Evolutionary conservation across 2,888 invertebrate species (phyloP).

Genomic region (Harpalus rubripes): DNA sequence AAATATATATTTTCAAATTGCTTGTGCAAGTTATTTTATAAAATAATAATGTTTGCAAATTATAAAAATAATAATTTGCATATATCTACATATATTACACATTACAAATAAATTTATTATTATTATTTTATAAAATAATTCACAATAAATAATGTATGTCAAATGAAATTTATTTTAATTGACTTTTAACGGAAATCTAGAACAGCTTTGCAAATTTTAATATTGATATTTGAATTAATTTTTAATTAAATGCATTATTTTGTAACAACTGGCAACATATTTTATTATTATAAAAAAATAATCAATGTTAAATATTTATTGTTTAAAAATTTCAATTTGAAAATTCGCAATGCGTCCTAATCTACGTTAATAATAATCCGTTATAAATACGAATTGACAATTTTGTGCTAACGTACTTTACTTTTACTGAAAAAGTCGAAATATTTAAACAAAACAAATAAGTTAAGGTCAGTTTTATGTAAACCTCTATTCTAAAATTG

Average conservation of each 20-base stretch:
- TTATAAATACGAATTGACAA: constrained; percentile 55
- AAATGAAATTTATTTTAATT: constrained; percentile 35
- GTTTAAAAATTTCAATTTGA: constrained; percentile 1
- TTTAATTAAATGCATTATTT: constrained; percentile 7
- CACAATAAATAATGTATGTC: constrained; percentile 2
- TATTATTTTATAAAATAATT: constrained; percentile 48
- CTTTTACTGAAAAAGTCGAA: constrained; percentile 45
- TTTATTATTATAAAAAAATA: constrained; percentile 10
- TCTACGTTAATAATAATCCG: constrained; percentile 6
- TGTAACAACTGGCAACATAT: background rate
- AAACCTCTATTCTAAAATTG: constrained; percentile 54
- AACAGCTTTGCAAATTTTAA: background rate
- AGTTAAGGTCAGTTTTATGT: constrained; percentile 47
- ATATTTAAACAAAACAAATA: constrained; percentile 48
- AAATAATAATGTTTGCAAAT: constrained; percentile 33
- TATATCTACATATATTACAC: constrained; percentile 33
- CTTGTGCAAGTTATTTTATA: constrained; percentile 22
- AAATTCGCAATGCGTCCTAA: background rate
- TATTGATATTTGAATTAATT: constrained; percentile 10
- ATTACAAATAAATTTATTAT: constrained; percentile 25
- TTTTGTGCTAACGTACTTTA: constrained; percentile 56
- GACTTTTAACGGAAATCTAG: background rate
- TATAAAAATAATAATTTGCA: constrained; percentile 44
- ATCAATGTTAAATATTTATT: background rate
- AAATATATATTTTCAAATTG: constrained; percentile 39